phyloP scores from a whole-genome alignment of 2,888 invertebrate genomes.

The Dryomyza anilis region DNA sequence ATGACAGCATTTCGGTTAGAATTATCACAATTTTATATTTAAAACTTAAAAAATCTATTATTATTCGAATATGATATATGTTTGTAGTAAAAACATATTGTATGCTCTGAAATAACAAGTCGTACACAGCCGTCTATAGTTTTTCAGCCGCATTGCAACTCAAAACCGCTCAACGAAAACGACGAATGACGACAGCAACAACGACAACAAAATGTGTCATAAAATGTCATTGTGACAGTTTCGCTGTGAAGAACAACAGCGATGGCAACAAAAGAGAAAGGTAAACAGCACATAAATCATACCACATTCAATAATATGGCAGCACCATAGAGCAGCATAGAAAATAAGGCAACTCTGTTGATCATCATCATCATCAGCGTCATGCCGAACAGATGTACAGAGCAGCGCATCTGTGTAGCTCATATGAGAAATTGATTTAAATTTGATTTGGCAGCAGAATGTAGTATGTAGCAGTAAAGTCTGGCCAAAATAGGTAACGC shows the following conservation, averaged over 20 bases:
- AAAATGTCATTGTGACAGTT: slow-evolving; percentile 9
- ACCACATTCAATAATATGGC: background rate
- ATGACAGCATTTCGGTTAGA: too few relatives aligned
- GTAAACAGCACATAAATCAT: slow-evolving; percentile 7
- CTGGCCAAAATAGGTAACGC: too few relatives aligned
- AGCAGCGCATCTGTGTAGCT: too few relatives aligned
- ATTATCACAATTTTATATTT: too few relatives aligned
- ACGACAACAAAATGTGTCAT: slow-evolving; percentile 2
- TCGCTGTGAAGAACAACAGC: background rate
- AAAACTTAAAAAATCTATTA: too few relatives aligned
- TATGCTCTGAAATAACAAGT: too few relatives aligned
- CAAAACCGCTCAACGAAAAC: background rate
- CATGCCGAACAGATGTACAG: background rate
- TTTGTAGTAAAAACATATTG: too few relatives aligned
- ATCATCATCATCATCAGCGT: too few relatives aligned
- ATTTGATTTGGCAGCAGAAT: background rate
- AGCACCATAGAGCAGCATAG: background rate
- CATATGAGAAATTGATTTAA: too few relatives aligned
- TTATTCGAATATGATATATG: too few relatives aligned
- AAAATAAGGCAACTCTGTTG: background rate
- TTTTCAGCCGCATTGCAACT: background rate
- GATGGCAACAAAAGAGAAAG: background rate
- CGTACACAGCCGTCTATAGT: too few relatives aligned
- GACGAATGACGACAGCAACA: background rate
- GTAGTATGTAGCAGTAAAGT: too few relatives aligned